Evolutionary conservation across 2,797 vertebrate genomes (phyloP).

Genomic region (Odontamblyopus lacepedii): DNA sequence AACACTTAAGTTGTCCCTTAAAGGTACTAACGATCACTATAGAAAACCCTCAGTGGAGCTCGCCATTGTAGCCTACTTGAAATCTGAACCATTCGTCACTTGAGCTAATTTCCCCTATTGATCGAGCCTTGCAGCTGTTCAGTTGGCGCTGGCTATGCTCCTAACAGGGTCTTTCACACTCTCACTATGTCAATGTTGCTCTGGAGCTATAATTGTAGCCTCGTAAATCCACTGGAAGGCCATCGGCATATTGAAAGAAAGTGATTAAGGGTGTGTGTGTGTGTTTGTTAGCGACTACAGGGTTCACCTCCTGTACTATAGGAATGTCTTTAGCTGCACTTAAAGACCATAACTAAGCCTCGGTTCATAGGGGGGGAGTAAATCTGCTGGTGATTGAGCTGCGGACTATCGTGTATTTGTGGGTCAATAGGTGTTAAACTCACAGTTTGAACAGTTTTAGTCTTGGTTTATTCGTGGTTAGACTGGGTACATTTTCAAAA

Average conservation of each 20-base stretch:
- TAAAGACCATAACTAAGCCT: conserved; percentile 14
- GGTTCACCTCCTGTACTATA: conserved; percentile 1
- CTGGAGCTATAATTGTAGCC: conserved; percentile 40
- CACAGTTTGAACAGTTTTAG: background rate
- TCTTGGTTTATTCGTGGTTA: no score
- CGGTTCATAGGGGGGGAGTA: background rate
- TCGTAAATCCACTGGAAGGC: conserved; percentile 45
- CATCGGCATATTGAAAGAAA: conserved; percentile 34
- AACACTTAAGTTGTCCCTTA: conserved; percentile 9
- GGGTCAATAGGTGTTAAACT: background rate
- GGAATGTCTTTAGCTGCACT: conserved; percentile 21
- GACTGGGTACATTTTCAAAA: no score
- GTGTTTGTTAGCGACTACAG: conserved; percentile 20
- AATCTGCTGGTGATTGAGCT: conserved; percentile 3
- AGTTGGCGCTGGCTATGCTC: conserved; percentile 8
- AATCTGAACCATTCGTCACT: conserved; percentile 27
- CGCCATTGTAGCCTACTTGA: background rate
- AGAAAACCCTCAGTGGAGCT: conserved; percentile 1
- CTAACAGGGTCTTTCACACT: conserved; percentile 20
- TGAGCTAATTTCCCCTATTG: conserved; percentile 31
- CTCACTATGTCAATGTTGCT: conserved; percentile 24
- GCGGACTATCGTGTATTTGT: background rate
- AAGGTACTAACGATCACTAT: background rate
- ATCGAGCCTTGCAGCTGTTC: conserved; percentile 23
- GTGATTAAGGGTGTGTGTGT: conserved; percentile 27